phyloP scores from a whole-genome alignment of 2,113 vertebrate species.

The Semnornis frantzii region DNA sequence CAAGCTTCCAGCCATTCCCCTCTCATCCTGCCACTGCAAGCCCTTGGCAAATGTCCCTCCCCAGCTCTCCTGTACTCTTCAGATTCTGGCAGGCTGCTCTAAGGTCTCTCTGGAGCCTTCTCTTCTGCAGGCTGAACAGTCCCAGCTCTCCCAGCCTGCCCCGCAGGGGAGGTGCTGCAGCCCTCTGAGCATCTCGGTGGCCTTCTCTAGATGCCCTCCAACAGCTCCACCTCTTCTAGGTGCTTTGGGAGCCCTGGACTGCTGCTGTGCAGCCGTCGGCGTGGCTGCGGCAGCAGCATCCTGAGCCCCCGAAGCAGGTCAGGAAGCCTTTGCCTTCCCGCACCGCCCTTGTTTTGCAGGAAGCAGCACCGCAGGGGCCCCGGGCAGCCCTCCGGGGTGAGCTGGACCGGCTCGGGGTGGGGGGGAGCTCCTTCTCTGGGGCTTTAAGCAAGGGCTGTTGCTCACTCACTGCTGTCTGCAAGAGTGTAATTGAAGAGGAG shows the following conservation, averaged over 20 bases:
- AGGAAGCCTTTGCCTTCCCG: background rate
- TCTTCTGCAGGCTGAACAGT: too few relatives aligned
- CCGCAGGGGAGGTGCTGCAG: too few relatives aligned
- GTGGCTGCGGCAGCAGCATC: background rate
- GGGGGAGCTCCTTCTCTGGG: background rate
- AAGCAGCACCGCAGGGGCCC: background rate
- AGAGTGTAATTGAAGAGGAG: background rate
- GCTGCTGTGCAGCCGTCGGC: background rate
- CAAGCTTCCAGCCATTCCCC: too few relatives aligned
- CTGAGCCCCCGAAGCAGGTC: background rate
- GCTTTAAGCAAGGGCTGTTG: background rate
- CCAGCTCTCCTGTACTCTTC: too few relatives aligned
- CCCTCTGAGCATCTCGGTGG: too few relatives aligned
- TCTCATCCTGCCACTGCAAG: too few relatives aligned
- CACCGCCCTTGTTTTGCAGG: background rate
- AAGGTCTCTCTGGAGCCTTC: too few relatives aligned
- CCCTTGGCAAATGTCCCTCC: too few relatives aligned
- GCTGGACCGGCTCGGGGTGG: fast-evolving
- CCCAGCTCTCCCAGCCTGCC: too few relatives aligned
- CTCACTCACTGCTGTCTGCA: background rate
- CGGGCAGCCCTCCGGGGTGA: background rate
- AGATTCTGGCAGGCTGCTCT: too few relatives aligned
- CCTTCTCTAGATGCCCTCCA: too few relatives aligned
- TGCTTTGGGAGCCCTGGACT: fast-evolving
- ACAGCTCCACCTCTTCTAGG: too few relatives aligned